phyloP scores from a whole-genome alignment of 2,888 invertebrate genomes.

The Volucella zonaria region DNA sequence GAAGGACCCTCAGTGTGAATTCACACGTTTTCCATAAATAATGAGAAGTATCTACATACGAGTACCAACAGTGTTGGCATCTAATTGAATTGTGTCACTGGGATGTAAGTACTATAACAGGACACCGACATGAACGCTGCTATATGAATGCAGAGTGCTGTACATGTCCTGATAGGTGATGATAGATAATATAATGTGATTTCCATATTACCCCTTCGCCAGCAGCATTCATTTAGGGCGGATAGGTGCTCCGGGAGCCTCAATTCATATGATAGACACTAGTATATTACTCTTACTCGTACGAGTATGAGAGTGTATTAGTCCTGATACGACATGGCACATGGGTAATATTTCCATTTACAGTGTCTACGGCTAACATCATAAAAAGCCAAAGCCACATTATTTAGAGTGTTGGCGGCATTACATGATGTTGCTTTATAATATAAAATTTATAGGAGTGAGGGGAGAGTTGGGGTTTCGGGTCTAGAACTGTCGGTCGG shows the following conservation, averaged over 20 bases:
- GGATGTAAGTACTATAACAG: conserved; percentile 43
- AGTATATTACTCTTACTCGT: no score
- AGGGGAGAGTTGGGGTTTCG: no score
- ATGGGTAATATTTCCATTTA: conserved; percentile 70
- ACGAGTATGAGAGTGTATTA: neutral
- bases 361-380: conserved; percentile 50
- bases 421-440: conserved; percentile 39
- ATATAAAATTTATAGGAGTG: no score
- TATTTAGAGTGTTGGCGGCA: conserved; percentile 68
- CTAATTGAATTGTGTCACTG: conserved; percentile 69
- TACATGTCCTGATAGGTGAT: conserved; percentile 54
- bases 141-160: neutral
- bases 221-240: neutral
- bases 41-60: conserved; percentile 39
- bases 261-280: no score
- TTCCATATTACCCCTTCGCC: conserved; percentile 44
- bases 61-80: conserved; percentile 41
- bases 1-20: conserved; percentile 43
- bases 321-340: conserved; percentile 59
- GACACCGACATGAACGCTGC: conserved; percentile 45
- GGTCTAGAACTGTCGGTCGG: no score
- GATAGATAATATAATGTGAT: conserved; percentile 72
- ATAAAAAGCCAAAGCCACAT: conserved; percentile 73
- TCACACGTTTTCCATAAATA: conserved; percentile 71
- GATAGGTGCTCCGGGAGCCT: conserved; percentile 10